Evolutionary conservation across 2,113 vertebrate species (phyloP).

Genomic region (Erythrocebus patas): DNA sequence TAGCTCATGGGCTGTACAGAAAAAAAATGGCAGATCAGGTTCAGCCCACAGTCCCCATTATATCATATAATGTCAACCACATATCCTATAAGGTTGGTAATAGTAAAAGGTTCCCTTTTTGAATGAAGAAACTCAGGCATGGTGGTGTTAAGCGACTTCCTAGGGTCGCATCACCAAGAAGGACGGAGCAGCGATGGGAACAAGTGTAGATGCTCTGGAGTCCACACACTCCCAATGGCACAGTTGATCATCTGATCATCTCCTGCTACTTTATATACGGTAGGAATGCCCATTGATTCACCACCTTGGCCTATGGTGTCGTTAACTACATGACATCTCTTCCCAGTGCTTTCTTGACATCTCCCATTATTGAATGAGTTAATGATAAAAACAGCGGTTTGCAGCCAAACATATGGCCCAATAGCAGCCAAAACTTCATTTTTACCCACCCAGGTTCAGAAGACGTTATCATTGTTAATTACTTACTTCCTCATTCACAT

Average conservation of each 20-base stretch:
- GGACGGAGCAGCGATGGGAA: rapidly evolving
- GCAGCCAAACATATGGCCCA: rapidly evolving
- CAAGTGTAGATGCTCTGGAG: neutral
- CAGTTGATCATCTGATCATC: rapidly evolving
- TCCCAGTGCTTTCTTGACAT: neutral
- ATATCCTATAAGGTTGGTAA: rapidly evolving
- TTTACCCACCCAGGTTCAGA: neutral
- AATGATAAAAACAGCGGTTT: rapidly evolving
- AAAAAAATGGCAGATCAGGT: neutral
- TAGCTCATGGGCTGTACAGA: neutral
- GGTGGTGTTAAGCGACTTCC: neutral
- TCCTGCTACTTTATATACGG: rapidly evolving
- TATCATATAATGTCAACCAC: rapidly evolving
- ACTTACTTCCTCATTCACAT: neutral
- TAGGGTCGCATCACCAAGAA: rapidly evolving
- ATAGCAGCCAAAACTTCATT: rapidly evolving
- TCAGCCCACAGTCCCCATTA: neutral
- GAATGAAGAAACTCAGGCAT: neutral
- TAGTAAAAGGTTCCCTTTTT: rapidly evolving
- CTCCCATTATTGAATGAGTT: neutral
- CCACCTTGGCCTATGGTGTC: rapidly evolving
- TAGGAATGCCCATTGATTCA: rapidly evolving
- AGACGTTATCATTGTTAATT: neutral
- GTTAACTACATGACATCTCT: rapidly evolving
- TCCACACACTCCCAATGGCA: rapidly evolving